Evolutionary conservation across 2,113 vertebrate genomes (phyloP), one percentile per base, ranked within the genome.

Genomic region (Deroptyus accipitrinus): DNA sequence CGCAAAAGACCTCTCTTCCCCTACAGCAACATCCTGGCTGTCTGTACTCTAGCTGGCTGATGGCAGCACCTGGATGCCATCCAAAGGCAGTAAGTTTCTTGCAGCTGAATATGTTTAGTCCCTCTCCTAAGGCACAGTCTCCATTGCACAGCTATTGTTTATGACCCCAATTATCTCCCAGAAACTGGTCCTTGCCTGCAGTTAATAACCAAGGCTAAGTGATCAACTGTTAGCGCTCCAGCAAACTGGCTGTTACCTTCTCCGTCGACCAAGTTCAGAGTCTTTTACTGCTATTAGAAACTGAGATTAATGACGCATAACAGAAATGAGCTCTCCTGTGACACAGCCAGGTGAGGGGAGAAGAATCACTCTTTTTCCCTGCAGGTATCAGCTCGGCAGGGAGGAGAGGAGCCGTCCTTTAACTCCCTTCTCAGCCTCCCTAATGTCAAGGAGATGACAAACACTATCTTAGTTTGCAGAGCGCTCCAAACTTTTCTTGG

Each of bases 191-290:
- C 90, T 95, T 95, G 94, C 77, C 82, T 84, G 72, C 85, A 96
- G 82, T 97, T 97, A 97, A 96, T 96, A 97, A 96, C 86, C 91
- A 91, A 91, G 84, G 91, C 92, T 96, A 96, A 96, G 92, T 95
- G 97, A 94, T 97, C 91, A 85, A 61, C 66, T 27, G 64, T 74
- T 90, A 95, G 77, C 54, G 57, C 89, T 94, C 82, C 57, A 72
- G 89, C 52, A 74, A 96, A 95, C 88, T 70, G 69, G 81, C 77
- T 95, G 83, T 89, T 96, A 95, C 90, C 86, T 95, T 96, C 86
- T 84, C 83, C 81, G 84, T 46, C 16, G 24, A 91, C 68, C 73
- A 95, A 92, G 92, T 95, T 92, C 90, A 49, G 78, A 76, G 42
- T n/a, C 83, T 69, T 93, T 79, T 42, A 80, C 23, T 79, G 64